These are phyloP conservation scores for Macrotrachela quadricornifera DNA, from an alignment of 1,140 invertebrate genomes.

Conservation along the genomic window DNA sequence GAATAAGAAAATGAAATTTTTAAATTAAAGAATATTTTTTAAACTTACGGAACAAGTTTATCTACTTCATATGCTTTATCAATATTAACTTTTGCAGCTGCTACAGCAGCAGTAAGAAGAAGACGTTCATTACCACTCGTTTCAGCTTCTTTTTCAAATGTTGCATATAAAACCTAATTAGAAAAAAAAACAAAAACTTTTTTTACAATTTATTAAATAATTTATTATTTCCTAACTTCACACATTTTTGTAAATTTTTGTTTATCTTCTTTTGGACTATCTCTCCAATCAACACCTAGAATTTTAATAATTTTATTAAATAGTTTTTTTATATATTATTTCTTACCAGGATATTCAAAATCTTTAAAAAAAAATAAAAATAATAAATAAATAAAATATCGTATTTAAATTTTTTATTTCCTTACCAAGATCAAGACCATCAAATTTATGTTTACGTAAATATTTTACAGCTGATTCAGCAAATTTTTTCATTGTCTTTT, in stretches of 20 bases:
- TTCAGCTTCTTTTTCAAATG: conserved; percentile 39
- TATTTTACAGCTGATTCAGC: conserved; percentile 46
- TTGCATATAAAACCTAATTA: conserved; percentile 42
- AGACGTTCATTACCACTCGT: conserved; percentile 18
- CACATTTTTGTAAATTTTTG: conserved; percentile 7
- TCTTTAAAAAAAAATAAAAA: no score
- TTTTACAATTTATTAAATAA: conserved; percentile 4
- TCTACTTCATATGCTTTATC: conserved; percentile 34
- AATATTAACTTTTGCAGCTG: conserved; percentile 33
- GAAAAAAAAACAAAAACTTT: background rate
- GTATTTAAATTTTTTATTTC: conserved; percentile 30
- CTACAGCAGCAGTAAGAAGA: conserved; percentile 36
- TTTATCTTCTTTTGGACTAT: conserved; percentile 1
- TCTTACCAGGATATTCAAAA: conserved; percentile 8
- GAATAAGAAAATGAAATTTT: no score
- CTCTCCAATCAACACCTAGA: conserved; percentile 4
- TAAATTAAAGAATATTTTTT: conserved; percentile 11
- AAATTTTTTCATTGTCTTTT: conserved; percentile 10
- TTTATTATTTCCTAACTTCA: background rate
- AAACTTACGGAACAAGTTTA: conserved; percentile 15
- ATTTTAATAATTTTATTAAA: no score
- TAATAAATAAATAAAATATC: no score
- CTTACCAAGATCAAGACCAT: conserved; percentile 82
- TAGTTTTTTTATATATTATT: no score
- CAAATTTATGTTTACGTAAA: conserved; percentile 68